Conservation (phyloP, 2,888 invertebrate species). For the Adelognathus sp. region DNA sequence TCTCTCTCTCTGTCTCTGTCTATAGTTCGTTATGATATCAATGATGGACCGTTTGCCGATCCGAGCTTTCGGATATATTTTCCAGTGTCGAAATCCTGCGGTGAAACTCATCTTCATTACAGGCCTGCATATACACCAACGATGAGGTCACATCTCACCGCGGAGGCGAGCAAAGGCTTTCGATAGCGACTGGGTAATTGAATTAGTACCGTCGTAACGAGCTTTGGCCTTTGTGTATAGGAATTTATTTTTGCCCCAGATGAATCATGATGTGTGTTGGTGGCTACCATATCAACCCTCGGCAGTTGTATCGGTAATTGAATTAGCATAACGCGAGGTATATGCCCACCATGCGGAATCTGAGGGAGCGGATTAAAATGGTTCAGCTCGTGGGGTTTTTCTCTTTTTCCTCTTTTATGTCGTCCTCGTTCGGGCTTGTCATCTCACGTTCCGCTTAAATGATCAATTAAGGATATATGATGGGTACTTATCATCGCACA, state of each 20-base stretch:
- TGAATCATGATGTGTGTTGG: not conserved
- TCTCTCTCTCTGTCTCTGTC: not conserved
- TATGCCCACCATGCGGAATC: not conserved
- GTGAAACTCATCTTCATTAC: constrained; percentile 53
- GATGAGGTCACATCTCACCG: constrained; percentile 36
- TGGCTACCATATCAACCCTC: not conserved
- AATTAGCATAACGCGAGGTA: constrained; percentile 16
- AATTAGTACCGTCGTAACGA: constrained; percentile 47
- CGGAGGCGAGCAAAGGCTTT: not conserved
- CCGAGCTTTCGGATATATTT: not conserved
- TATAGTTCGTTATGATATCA: constrained; percentile 11
- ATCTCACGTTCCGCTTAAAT: no score
- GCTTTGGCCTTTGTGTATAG: constrained; percentile 40
- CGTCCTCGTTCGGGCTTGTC: no score
- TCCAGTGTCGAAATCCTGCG: constrained; percentile 38
- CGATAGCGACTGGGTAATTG: constrained; percentile 34
- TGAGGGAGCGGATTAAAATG: no score
- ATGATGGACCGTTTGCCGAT: not conserved
- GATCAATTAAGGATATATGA: no score
- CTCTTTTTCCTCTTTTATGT: no score
- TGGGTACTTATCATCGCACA: no score
- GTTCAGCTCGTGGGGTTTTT: no score
- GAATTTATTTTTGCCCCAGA: constrained; percentile 22
- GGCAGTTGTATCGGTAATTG: constrained; percentile 18
- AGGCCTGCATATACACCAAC: not conserved